phyloP scores from a whole-genome alignment of 2,888 invertebrate species.

The Eupeodes luniger region DNA sequence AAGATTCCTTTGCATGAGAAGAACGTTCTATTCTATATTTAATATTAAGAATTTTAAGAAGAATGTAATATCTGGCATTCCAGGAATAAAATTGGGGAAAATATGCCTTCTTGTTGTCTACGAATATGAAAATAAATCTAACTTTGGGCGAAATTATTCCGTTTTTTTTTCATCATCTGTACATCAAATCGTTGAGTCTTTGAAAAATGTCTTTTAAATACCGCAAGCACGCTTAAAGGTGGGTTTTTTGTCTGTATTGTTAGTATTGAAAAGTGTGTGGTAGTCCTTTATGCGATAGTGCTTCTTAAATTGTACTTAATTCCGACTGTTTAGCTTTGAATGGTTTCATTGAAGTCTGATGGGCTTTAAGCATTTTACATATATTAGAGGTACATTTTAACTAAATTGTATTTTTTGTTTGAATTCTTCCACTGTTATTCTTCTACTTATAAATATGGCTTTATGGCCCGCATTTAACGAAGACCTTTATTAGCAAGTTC shows the following conservation, averaged over 20 bases:
- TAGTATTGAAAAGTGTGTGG: neutral
- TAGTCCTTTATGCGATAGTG: neutral
- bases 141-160: neutral
- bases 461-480: too few relatives aligned
- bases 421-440: too few relatives aligned
- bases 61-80: conserved; percentile 70
- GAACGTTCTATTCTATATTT: neutral
- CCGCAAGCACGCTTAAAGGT: conserved; percentile 8
- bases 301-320: neutral
- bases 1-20: conserved; percentile 15
- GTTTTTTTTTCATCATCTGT: neutral
- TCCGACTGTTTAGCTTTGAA: neutral
- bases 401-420: too few relatives aligned
- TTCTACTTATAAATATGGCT: too few relatives aligned
- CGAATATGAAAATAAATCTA: neutral
- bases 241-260: neutral
- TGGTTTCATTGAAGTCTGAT: neutral
- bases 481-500: too few relatives aligned
- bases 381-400: too few relatives aligned
- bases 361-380: too few relatives aligned
- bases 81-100: conserved; percentile 9
- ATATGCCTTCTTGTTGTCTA: conserved; percentile 1
- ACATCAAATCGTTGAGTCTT: neutral
- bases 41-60: conserved; percentile 26
- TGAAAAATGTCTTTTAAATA: conserved; percentile 27